Evolutionary conservation across 37 sponge, comb jelly and placozoan genomes (phyloP).

Genomic region (Petrosia ficiformis): DNA sequence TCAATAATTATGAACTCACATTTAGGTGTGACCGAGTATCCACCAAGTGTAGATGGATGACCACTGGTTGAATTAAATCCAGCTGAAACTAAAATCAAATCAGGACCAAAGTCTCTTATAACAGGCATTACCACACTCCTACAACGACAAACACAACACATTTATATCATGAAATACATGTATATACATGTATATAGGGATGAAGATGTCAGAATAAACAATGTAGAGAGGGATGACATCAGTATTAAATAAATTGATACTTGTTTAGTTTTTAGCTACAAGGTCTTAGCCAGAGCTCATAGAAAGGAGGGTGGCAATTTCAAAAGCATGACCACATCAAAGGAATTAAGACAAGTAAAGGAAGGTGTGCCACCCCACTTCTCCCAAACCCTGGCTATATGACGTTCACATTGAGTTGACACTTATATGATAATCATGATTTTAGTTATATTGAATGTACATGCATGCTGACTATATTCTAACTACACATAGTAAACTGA

Average conservation of each 20-base stretch:
- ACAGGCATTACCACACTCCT: constrained; percentile 82
- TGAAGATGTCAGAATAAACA: background rate
- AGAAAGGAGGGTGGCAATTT: too few relatives aligned
- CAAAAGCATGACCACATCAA: too few relatives aligned
- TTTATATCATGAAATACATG: background rate
- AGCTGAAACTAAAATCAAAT: constrained; percentile 87
- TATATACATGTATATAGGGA: background rate
- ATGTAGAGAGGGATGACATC: background rate
- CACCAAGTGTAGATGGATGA: constrained; percentile 74
- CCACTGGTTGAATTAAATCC: constrained; percentile 93
- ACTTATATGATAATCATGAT: too few relatives aligned
- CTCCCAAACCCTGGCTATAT: too few relatives aligned
- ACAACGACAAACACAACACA: background rate
- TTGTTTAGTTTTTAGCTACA: too few relatives aligned
- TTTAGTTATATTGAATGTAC: too few relatives aligned
- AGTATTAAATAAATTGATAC: background rate
- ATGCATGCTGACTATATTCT: too few relatives aligned
- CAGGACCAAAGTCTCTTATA: constrained; percentile 68
- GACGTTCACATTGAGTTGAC: too few relatives aligned
- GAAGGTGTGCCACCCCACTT: too few relatives aligned
- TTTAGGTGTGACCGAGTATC: constrained; percentile 82
- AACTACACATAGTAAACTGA: too few relatives aligned
- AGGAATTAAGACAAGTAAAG: too few relatives aligned
- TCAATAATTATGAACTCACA: constrained; percentile 54
- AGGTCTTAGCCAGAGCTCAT: too few relatives aligned